Base-by-base conservation (phyloP, 2,113 vertebrate genomes). In the Camelus dromedarius region DNA sequence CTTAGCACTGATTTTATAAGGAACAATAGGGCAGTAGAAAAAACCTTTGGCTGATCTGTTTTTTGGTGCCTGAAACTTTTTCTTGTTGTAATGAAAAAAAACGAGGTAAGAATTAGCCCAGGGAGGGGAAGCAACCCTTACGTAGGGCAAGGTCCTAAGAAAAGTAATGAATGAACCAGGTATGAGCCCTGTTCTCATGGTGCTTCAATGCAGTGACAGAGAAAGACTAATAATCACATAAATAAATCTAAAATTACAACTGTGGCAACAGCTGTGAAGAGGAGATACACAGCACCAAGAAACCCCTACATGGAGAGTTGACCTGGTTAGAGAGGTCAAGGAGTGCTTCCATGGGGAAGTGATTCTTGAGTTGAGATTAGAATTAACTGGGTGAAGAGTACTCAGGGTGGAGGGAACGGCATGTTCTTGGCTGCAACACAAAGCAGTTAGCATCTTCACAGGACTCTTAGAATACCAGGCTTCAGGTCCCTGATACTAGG, bases 51-150 rank as follows among this genome's bases (percentile, higher is more conserved):
- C 14, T 86, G 80, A 13, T 52, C 52, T 80, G 38, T 85, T 89
- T 89, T 70, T 92, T 66, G 52, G 50, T 85, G 54, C 62, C 67
- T 42, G 16, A 95, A 95, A 94, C 58, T 82, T 92, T 38, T 92
- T 81, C 58, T 80, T 18, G 6, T 14, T 84, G 22, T 50, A 64
- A 85, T 38, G 7, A 96, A 80, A 95, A 26, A 80, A 83, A 62
- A 46, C 38, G 38, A 42, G 38, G 38, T 77, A 54, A 80, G 48
- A 30, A 69, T 67, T 85, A 82, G 62, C 42, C 60, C 32, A 24
- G 38, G 58, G 15, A 91, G 22, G 38, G 8, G 22, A 97, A 94
- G 56, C 32, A 62, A 60, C 15, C 6, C 20, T 64, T 42, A 20
- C 6, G 79, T 38, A 38, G 8, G 79, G 69, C n/a, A 83, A 83